Percentiles rank a stretch among this genome's conserved stretches.
Conservation (phyloP, 2,888 invertebrate species). For the Onchidella celtica region DNA sequence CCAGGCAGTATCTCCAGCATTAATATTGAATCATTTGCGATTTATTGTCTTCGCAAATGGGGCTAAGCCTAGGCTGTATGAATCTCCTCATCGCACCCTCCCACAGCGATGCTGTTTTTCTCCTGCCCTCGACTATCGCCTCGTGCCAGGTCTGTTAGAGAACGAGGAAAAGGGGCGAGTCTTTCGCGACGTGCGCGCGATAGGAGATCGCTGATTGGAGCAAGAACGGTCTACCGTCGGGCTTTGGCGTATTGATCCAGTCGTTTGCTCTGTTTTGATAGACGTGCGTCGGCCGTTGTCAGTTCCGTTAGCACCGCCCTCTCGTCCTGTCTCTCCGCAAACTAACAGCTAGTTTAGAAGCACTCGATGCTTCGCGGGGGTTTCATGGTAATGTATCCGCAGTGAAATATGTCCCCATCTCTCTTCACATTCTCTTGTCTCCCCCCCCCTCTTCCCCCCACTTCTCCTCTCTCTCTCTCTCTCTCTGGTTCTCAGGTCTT, state of each 20-base stretch:
- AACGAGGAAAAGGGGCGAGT: not conserved
- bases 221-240: not conserved
- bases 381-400: constrained; percentile 3
- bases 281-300: constrained; percentile 7
- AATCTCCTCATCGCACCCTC: not conserved
- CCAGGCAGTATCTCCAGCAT: constrained; percentile 31
- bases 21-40: constrained; percentile 53
- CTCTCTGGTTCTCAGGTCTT: not conserved
- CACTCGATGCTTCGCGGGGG: not conserved
- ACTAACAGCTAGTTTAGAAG: not conserved
- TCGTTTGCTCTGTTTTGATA: constrained; percentile 1
- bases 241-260: constrained; percentile 26
- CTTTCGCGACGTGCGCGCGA: not conserved
- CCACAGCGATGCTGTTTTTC: not conserved
- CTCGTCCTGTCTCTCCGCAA: not conserved
- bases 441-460: not conserved
- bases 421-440: not conserved
- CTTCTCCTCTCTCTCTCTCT: not conserved
- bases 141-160: constrained; percentile 10
- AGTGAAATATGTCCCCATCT: not conserved
- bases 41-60: constrained; percentile 39
- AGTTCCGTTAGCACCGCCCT: not conserved
- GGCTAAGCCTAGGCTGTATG: not conserved
- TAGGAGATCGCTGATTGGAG: not conserved
- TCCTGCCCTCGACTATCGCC: not conserved